phyloP scores from a whole-genome alignment of 2,888 invertebrate genomes.

The Abrostola tripartita region DNA sequence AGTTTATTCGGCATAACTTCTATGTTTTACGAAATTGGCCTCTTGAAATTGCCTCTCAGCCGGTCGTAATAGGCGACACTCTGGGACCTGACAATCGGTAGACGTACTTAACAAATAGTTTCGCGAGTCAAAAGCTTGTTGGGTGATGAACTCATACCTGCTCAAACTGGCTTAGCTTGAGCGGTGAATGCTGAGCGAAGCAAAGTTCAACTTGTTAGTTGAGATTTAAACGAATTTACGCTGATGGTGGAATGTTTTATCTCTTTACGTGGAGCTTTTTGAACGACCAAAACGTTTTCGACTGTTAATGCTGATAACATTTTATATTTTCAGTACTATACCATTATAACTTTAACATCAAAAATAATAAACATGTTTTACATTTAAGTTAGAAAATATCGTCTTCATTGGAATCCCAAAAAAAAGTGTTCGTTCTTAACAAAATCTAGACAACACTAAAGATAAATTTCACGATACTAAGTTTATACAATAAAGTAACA shows the following conservation, averaged over 20 bases:
- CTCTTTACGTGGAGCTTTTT: constrained; percentile 39
- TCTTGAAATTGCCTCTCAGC: constrained; percentile 47
- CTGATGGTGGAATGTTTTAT: constrained; percentile 41
- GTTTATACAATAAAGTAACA: too few species aligned
- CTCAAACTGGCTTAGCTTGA: constrained; percentile 51
- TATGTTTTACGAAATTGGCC: constrained; percentile 50
- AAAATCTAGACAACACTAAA: constrained; percentile 3
- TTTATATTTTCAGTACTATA: constrained; percentile 24
- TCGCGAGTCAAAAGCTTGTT: constrained; percentile 52
- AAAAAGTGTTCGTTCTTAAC: background rate
- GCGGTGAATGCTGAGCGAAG: constrained; percentile 39
- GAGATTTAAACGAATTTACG: constrained; percentile 53
- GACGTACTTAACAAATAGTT: constrained; percentile 60
- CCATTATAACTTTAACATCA: background rate
- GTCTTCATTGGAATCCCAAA: background rate
- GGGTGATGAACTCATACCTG: constrained; percentile 57
- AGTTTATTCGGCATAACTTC: constrained; percentile 43
- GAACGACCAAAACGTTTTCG: constrained; percentile 31
- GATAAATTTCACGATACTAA: background rate
- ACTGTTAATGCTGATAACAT: constrained; percentile 21
- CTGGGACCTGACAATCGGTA: constrained; percentile 47
- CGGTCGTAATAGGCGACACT: constrained; percentile 48
- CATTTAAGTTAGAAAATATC: too few species aligned
- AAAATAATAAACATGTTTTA: too few species aligned
- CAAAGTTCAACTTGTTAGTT: constrained; percentile 52